These are phyloP conservation scores for Tetheella fluctuosa DNA, from an alignment of 2,888 invertebrate species.

Conservation along the genomic window DNA sequence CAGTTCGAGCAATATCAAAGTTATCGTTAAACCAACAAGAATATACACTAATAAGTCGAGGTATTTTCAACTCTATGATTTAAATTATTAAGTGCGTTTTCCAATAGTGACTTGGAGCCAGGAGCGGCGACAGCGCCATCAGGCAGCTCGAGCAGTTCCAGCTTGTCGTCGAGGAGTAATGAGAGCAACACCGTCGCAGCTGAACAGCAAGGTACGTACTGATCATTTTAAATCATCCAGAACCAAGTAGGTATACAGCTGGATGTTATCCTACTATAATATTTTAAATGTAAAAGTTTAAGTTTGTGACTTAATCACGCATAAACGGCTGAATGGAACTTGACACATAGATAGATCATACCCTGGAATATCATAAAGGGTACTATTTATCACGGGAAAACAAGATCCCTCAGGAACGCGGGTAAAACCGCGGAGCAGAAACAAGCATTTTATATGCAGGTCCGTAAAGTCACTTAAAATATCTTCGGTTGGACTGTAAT, in stretches of 20 bases:
- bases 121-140: conserved; percentile 75
- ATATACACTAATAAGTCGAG: neutral
- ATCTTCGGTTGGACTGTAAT: too few relatives aligned
- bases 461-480: too few relatives aligned
- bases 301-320: too few relatives aligned
- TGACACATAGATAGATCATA: too few relatives aligned
- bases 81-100: conserved; percentile 12
- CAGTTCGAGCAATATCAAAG: neutral
- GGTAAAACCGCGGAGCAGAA: too few relatives aligned
- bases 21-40: neutral
- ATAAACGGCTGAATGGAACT: too few relatives aligned
- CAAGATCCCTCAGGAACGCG: too few relatives aligned
- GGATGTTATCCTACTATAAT: too few relatives aligned
- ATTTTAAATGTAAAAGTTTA: too few relatives aligned
- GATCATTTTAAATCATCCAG: neutral
- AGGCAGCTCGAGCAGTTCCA: conserved; percentile 80
- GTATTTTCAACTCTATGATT: neutral
- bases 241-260: neutral
- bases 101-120: conserved; percentile 76
- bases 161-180: conserved; percentile 77
- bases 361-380: too few relatives aligned
- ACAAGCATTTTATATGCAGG: too few relatives aligned
- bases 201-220: conserved; percentile 69
- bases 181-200: conserved; percentile 78
- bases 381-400: too few relatives aligned